Base-by-base conservation (phyloP, 2,113 vertebrate genomes). In the Gila orcuttii region DNA sequence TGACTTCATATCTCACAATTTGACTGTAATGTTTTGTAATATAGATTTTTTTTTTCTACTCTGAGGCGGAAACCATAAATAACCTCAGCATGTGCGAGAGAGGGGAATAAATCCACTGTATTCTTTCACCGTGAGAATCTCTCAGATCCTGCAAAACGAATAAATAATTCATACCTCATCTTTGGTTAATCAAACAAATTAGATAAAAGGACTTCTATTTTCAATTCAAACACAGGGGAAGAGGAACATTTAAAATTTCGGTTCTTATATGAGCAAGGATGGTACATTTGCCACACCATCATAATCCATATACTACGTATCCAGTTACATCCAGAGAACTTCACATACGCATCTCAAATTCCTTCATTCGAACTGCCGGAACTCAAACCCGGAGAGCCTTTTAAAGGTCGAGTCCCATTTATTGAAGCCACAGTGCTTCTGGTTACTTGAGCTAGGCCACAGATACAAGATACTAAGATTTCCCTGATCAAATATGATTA, bases 111-210 rank as follows among this genome's bases (percentile, higher is more conserved):
- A 75, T 60, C 28, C 59, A 60, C 75, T 36, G 36, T 69, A 78
- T 82, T 76, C 64, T n/a, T 73, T 76, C 52, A 42, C 64, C 25
- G 39, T 59, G 21, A 82, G 62, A 85, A 66, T 52, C 50, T 83
- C 13, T 47, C 64, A 79, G 55, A 79, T 62, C 85, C 73, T 76
- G 39, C n/a, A 9, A 83, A 87, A 57, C n/a, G n/a, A 59, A 87
- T 87, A 83, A 79, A 88, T 90, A 82, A 88, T 88, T 88, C 86
- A 89, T 86, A 83, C 28, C 55, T 33, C 45, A n/a, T 68, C 78
- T 86, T 87, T 77, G 85, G 83, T 86, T 81, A 90, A 89, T 89
- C 83, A 85, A 89, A 87, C 83, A 66, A 87, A 87, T 89, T 87
- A 82, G 55, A 87, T 87, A 85, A 87, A 87, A 85, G 66, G 73